Conservation (phyloP, 2,888 invertebrate genomes). For the Ochlodes sylvanus region DNA sequence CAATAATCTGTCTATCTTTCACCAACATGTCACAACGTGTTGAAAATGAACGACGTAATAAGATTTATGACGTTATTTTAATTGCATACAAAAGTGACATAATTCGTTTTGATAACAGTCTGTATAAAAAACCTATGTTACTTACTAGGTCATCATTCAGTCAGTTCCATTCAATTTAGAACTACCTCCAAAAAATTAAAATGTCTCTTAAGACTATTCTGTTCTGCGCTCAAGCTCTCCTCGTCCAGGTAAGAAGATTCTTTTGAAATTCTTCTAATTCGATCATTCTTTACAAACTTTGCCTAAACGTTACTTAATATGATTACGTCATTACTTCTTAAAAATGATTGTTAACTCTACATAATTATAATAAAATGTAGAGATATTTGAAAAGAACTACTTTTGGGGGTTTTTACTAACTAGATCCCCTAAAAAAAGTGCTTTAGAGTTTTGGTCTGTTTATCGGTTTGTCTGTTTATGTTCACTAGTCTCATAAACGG, state of each 20-base stretch:
- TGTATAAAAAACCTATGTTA: slow-evolving; percentile 10
- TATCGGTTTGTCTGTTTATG: no score
- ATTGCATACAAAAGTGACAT: not conserved
- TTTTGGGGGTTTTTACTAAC: no score
- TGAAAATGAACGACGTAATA: not conserved
- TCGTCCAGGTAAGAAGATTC: slow-evolving; percentile 44
- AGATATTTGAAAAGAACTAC: no score
- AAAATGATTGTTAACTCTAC: no score
- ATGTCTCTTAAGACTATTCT: slow-evolving; percentile 39
- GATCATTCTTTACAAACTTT: no score
- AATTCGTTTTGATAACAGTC: not conserved
- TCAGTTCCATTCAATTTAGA: slow-evolving; percentile 1
- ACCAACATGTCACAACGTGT: not conserved
- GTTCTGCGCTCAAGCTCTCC: slow-evolving; percentile 43
- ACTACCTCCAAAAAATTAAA: slow-evolving; percentile 35
- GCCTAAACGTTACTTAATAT: no score
- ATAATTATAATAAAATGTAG: no score
- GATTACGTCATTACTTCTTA: no score
- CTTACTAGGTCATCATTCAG: slow-evolving; percentile 22
- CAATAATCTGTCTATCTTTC: not conserved
- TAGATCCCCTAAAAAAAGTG: no score
- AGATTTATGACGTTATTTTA: not conserved
- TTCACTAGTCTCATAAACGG: no score
- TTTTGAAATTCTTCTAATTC: not conserved
- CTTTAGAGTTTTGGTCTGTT: no score